phyloP scores from a whole-genome alignment of 2,888 invertebrate species.

The Dryobota labecula region DNA sequence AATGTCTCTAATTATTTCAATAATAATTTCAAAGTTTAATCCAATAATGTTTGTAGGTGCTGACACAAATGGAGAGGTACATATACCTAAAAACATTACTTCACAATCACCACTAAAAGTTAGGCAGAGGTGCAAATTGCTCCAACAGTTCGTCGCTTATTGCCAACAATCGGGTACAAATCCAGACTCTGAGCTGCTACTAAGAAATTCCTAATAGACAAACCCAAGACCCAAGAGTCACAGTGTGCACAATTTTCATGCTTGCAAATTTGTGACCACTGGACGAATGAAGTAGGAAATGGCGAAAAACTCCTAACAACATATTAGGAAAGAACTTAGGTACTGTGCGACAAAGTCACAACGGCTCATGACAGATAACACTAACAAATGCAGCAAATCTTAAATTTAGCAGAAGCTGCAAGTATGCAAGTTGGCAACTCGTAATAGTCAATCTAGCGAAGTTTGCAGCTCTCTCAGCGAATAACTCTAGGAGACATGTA shows the following conservation, averaged over 20 bases:
- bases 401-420: slow-evolving; percentile 13
- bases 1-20: neutral
- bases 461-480: slow-evolving; percentile 39
- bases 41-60: no score
- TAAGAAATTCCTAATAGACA: neutral
- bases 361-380: neutral
- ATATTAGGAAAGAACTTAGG: neutral
- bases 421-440: slow-evolving; percentile 26
- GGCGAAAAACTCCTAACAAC: neutral
- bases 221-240: no score
- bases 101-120: neutral
- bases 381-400: slow-evolving; percentile 6
- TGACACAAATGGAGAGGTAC: neutral
- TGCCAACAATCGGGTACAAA: neutral
- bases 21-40: neutral
- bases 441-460: slow-evolving; percentile 38
- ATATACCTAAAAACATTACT: no score
- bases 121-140: neutral
- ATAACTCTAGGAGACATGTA: slow-evolving; percentile 27
- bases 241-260: no score
- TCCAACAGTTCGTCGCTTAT: neutral
- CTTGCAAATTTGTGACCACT: no score
- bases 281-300: no score
- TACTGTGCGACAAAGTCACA: neutral
- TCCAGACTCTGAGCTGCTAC: no score